These are phyloP conservation scores for Nannobrachium achirus DNA, from an alignment of 2,113 vertebrate species.

Conservation along the genomic window DNA sequence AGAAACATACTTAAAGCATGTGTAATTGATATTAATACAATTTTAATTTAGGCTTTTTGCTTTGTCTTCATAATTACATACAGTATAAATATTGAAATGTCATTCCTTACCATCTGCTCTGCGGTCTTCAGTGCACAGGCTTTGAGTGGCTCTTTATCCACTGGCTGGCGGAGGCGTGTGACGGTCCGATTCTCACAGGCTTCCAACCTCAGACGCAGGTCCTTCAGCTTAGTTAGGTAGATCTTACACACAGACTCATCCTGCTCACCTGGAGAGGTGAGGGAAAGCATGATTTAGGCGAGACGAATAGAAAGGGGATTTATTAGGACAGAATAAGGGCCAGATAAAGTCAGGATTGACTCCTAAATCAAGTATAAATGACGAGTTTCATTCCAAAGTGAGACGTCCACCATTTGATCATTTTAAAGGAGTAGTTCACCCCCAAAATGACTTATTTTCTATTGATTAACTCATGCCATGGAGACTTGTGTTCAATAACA, in stretches of 20 bases:
- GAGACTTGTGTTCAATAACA: too few relatives aligned
- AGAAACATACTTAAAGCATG: too few relatives aligned
- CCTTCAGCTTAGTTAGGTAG: slow-evolving; percentile 89
- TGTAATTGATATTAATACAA: too few relatives aligned
- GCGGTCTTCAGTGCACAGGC: slow-evolving; percentile 86
- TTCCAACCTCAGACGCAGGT: slow-evolving; percentile 90
- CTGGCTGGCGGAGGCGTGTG: slow-evolving; percentile 83
- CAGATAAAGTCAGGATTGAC: slow-evolving; percentile 13
- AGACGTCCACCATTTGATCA: background rate
- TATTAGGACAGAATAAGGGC: background rate
- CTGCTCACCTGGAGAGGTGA: slow-evolving; percentile 83
- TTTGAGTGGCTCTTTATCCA: slow-evolving; percentile 84
- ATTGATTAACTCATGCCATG: too few relatives aligned
- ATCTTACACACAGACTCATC: slow-evolving; percentile 87
- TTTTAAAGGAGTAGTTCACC: too few relatives aligned
- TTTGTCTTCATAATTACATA: too few relatives aligned
- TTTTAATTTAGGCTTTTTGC: too few relatives aligned
- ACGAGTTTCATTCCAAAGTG: slow-evolving; percentile 5
- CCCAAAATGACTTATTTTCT: too few relatives aligned
- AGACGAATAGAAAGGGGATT: too few relatives aligned
- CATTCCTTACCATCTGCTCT: slow-evolving; percentile 85
- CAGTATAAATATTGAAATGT: too few relatives aligned
- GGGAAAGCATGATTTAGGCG: background rate
- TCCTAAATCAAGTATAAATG: background rate
- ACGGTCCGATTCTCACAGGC: slow-evolving; percentile 86